Percentiles rank a stretch among this genome's conserved stretches.
Evolutionary conservation across 2,888 invertebrate species (phyloP).

Genomic region (Orthonevra nobilis): DNA sequence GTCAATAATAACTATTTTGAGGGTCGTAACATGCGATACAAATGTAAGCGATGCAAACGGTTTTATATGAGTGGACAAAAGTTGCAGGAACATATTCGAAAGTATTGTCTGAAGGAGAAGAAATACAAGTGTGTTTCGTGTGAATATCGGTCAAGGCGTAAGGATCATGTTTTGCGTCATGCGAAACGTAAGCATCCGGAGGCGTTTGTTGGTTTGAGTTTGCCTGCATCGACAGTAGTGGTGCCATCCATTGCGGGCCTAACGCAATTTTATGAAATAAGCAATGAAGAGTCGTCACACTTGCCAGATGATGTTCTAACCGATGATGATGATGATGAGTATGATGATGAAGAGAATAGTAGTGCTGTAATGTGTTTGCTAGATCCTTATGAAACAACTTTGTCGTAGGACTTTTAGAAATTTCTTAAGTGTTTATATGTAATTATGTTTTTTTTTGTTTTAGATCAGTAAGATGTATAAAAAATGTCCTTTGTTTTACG

Average conservation of each 20-base stretch:
- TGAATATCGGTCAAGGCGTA: conserved; percentile 79
- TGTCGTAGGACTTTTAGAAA: conserved; percentile 8
- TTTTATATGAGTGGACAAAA: conserved; percentile 78
- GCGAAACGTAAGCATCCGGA: conserved; percentile 78
- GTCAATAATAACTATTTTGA: conserved; percentile 51
- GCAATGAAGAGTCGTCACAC: conserved; percentile 74
- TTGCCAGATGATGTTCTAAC: conserved; percentile 71
- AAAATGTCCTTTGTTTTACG: neutral
- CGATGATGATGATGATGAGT: conserved; percentile 72
- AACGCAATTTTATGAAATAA: conserved; percentile 77
- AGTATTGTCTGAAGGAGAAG: conserved; percentile 79
- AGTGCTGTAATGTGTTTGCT: conserved; percentile 50
- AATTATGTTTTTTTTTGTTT: neutral
- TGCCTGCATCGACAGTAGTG: conserved; percentile 45
- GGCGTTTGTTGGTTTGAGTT: conserved; percentile 71
- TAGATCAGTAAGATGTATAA: conserved; percentile 3
- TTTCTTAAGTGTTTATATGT: conserved; percentile 1
- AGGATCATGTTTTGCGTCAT: conserved; percentile 79
- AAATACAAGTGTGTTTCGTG: conserved; percentile 79
- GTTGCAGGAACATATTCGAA: conserved; percentile 78
- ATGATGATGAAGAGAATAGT: conserved; percentile 66
- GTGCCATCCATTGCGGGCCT: conserved; percentile 62
- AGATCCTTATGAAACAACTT: conserved; percentile 40
- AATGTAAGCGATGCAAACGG: conserved; percentile 79
- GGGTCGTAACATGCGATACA: conserved; percentile 72